Evolutionary conservation across 2,888 invertebrate genomes (phyloP).

Genomic region (Diarsia rubi): DNA sequence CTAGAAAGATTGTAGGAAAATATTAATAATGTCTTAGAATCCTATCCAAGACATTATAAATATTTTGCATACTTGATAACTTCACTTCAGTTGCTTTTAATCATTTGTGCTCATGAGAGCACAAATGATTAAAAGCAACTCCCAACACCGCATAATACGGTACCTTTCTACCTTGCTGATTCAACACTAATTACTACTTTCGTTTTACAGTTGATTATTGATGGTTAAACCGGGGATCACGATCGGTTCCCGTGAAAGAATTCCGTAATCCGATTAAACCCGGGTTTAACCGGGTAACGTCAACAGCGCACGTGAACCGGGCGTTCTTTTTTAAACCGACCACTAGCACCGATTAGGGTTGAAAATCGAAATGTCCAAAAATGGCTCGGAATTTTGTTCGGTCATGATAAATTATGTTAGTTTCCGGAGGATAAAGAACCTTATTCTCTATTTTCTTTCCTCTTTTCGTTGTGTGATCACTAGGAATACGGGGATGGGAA

Average conservation of each 20-base stretch:
- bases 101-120: neutral
- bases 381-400: constrained; percentile 32
- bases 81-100: neutral
- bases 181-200: constrained; percentile 75
- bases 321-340: constrained; percentile 51
- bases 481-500: constrained; percentile 16
- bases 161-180: constrained; percentile 70
- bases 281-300: constrained; percentile 55
- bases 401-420: constrained; percentile 52
- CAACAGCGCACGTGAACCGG: constrained; percentile 47
- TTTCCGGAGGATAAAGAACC: constrained; percentile 14
- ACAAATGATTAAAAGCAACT: neutral
- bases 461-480: constrained; percentile 30
- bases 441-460: constrained; percentile 22
- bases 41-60: neutral
- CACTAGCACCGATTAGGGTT: constrained; percentile 45
- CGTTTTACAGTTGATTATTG: constrained; percentile 72
- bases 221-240: constrained; percentile 66
- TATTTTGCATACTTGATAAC: neutral
- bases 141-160: constrained; percentile 46
- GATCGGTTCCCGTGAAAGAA: constrained; percentile 67
- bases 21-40: neutral
- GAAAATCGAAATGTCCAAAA: constrained; percentile 46
- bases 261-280: constrained; percentile 68
- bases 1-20: neutral